Conservation (phyloP, 1,140 invertebrate genomes). For the Caenorhabditis latens region DNA sequence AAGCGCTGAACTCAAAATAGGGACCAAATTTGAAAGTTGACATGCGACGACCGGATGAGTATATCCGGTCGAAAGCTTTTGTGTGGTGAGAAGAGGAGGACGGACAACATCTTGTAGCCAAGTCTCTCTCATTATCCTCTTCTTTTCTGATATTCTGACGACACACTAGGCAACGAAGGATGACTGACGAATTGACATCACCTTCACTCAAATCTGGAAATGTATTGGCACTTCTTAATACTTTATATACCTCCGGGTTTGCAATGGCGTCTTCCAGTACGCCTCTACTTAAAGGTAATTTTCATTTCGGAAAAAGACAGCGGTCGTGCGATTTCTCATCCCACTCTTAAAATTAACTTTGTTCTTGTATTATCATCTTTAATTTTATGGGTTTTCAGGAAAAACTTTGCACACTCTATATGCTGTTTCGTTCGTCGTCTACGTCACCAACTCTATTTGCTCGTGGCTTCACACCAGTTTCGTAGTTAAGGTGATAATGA, state of each 20-base stretch:
- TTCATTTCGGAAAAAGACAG: background rate
- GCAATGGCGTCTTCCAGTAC: slow-evolving; percentile 70
- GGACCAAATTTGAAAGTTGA: slow-evolving; percentile 45
- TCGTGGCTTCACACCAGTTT: slow-evolving; percentile 73
- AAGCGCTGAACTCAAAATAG: slow-evolving; percentile 48
- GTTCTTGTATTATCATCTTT: background rate
- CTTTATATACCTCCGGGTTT: slow-evolving; percentile 75
- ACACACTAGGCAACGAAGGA: background rate
- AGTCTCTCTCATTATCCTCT: slow-evolving; percentile 35
- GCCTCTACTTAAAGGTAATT: slow-evolving; percentile 71
- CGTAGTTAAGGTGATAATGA: slow-evolving; percentile 46
- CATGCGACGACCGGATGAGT: slow-evolving; percentile 54
- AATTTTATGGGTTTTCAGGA: slow-evolving; percentile 61
- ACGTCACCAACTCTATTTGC: slow-evolving; percentile 70
- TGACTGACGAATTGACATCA: slow-evolving; percentile 52
- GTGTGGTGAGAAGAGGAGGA: background rate
- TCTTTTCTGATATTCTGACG: slow-evolving; percentile 38
- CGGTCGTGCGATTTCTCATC: background rate
- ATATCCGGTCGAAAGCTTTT: slow-evolving; percentile 42
- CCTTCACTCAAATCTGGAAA: slow-evolving; percentile 66
- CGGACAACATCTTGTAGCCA: slow-evolving; percentile 7
- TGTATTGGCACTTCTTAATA: slow-evolving; percentile 74
- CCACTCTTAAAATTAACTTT: slow-evolving; percentile 12
- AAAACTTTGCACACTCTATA: slow-evolving; percentile 76
- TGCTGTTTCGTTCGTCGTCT: slow-evolving; percentile 74